These are phyloP conservation scores for Acleris literana DNA, from an alignment of 2,888 invertebrate genomes.

Conservation along the genomic window DNA sequence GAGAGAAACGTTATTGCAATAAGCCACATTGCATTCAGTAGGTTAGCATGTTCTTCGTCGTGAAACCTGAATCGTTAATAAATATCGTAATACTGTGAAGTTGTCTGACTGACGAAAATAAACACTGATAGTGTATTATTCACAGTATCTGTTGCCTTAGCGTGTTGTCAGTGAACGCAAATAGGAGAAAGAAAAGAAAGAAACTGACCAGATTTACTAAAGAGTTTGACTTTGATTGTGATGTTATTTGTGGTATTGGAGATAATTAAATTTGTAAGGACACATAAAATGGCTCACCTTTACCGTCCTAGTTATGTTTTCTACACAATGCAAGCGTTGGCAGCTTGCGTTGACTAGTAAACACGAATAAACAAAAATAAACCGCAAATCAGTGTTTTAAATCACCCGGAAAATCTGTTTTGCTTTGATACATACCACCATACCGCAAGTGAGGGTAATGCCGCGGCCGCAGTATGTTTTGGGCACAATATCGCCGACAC, in stretches of 20 bases:
- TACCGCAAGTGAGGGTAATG: slow-evolving; percentile 99
- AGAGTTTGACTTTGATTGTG: slow-evolving; percentile 83
- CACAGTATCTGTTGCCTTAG: slow-evolving; percentile 27
- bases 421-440: slow-evolving; percentile 94
- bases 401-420: slow-evolving; percentile 68
- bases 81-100: slow-evolving; percentile 68
- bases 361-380: slow-evolving; percentile 39
- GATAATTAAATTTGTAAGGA: slow-evolving; percentile 57
- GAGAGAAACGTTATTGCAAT: slow-evolving; percentile 99
- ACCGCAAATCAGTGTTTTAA: slow-evolving; percentile 38
- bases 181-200: slow-evolving; percentile 53
- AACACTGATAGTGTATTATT: slow-evolving; percentile 20
- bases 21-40: slow-evolving; percentile 99
- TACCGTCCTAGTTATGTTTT: slow-evolving; percentile 62
- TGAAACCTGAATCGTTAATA: slow-evolving; percentile 92
- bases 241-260: slow-evolving; percentile 57
- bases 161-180: slow-evolving; percentile 50
- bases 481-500: slow-evolving; percentile 99
- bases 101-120: slow-evolving; percentile 20
- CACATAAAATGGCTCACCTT: slow-evolving; percentile 84
- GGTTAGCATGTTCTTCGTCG: slow-evolving; percentile 99
- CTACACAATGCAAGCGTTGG: slow-evolving; percentile 66
- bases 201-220: slow-evolving; percentile 53
- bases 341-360: slow-evolving; percentile 65
- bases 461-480: slow-evolving; percentile 99